phyloP scores from a whole-genome alignment of 2,797 vertebrate species.

The Cacajao melanocephalus region DNA sequence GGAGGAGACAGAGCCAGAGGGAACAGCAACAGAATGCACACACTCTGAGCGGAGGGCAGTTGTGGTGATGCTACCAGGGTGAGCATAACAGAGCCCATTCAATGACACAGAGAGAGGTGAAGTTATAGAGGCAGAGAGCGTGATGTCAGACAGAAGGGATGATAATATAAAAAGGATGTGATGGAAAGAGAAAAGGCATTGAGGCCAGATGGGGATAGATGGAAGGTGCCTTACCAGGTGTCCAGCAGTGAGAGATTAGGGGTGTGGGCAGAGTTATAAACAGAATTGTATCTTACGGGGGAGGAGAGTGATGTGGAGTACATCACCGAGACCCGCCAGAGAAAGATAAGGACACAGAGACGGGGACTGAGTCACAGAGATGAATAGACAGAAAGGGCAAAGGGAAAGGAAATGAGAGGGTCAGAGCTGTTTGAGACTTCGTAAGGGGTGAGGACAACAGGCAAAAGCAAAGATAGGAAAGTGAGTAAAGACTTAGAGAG shows the following conservation, averaged over 20 bases:
- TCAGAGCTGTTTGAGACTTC: neutral
- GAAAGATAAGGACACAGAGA: neutral
- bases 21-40: neutral
- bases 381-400: neutral
- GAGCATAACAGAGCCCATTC: neutral
- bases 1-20: neutral
- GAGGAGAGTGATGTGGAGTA: neutral
- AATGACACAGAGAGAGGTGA: neutral
- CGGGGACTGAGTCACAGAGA: neutral
- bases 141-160: neutral
- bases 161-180: too few species aligned
- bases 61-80: neutral
- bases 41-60: too few species aligned
- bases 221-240: too few species aligned
- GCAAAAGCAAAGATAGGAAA: neutral
- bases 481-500: neutral
- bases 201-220: neutral
- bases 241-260: neutral
- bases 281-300: neutral
- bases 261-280: neutral
- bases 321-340: neutral
- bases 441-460: neutral
- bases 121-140: neutral
- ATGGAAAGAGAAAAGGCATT: neutral
- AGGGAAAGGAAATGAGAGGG: neutral